Base-by-base conservation (phyloP, 1,140 invertebrate genomes). In the Drosophila tristis region DNA sequence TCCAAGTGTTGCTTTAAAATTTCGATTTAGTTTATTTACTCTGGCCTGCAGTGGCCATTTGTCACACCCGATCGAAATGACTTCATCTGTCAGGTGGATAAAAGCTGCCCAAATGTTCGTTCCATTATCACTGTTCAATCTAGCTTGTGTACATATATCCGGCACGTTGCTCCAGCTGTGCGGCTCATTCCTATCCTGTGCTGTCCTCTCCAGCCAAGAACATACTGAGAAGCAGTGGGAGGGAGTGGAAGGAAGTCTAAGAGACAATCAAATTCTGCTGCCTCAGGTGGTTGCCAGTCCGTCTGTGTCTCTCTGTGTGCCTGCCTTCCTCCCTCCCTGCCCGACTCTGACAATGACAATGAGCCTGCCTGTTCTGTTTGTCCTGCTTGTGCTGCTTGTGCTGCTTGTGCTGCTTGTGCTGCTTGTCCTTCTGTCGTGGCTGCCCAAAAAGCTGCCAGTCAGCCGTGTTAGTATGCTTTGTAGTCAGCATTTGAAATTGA, bases 251-350 rank as follows among this genome's bases (percentile, higher is more conserved):
- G 53, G 67, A 70, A 70, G 67, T 54, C 45, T 42, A 35, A 44
- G 53, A 71, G 74, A 75, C 75, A 85, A 76, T 65, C 58, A 72
- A 79, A 62, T 62, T 66, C 61, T 68, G 66, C 43, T 49, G 63
- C 48, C 62, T 61, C 50, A 68, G 74, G 68, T 78, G 63, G 26
- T 15, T 67, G 50, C 45, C 49, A 39, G 29, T 16, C 16, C 16
- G 59, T 53, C 57, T 29, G 42, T 23, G 11, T 45, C 15, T 43
- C 25, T 11, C 47, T 51, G 45, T n/a, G 25, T 44, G 29, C 20
- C 20, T 9, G 20, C 51, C 11, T 48, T 31, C 47, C 20, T 68
- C 42, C 45, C 43, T 49, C 26, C 49, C 42, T 51, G 44, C 31
- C 35, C 48, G 7, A 23, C 54, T 43, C 50, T 48, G 63, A 54